Evolutionary conservation across 2,113 vertebrate species (phyloP).

Genomic region (Potamarius usumacintae): DNA sequence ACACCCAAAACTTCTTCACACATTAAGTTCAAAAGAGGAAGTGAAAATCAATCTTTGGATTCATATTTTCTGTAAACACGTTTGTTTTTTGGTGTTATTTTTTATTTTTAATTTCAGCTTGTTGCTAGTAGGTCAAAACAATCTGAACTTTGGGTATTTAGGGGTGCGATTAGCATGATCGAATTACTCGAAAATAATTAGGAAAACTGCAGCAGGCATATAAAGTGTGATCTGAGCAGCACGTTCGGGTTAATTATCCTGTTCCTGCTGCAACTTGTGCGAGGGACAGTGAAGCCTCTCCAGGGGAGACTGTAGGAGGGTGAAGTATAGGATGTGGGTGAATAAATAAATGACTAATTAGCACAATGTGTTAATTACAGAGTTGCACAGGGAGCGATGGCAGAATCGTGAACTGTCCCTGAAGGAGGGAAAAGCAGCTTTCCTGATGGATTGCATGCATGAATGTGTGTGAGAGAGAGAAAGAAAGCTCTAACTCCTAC

Average conservation of each 20-base stretch:
- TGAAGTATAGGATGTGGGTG: conserved; percentile 14
- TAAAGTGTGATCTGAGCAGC: background rate
- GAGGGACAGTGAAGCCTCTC: background rate
- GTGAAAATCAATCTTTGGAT: background rate
- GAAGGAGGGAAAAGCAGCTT: background rate
- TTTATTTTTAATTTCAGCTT: background rate
- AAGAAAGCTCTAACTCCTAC: background rate
- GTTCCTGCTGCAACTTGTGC: background rate
- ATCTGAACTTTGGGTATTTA: background rate
- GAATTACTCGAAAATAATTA: background rate
- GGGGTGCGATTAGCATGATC: background rate
- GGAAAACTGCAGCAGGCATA: background rate
- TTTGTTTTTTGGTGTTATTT: background rate
- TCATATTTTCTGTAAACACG: background rate
- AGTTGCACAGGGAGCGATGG: background rate
- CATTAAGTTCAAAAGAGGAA: background rate
- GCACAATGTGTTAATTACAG: conserved; percentile 26
- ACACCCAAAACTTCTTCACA: background rate
- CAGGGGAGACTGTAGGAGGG: background rate
- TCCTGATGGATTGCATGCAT: background rate
- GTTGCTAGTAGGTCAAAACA: background rate
- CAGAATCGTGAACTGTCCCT: background rate
- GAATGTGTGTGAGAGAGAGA: background rate
- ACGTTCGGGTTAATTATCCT: background rate
- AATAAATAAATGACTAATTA: conserved; percentile 21